These are phyloP conservation scores for Drepana falcataria DNA, from an alignment of 2,888 invertebrate genomes.

Conservation along the genomic window DNA sequence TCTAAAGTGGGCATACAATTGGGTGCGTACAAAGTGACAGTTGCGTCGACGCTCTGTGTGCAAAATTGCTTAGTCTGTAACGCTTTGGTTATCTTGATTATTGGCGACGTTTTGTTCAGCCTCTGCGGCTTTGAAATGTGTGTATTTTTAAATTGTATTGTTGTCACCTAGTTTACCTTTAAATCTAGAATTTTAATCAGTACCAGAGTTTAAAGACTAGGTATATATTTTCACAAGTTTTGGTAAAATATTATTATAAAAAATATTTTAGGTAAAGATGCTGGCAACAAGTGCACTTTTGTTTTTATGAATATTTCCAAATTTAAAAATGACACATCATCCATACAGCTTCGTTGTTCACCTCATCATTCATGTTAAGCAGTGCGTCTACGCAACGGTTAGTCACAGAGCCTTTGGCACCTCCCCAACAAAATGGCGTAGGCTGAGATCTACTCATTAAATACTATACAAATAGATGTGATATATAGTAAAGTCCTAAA, in stretches of 20 bases:
- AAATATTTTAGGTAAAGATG: too few relatives aligned
- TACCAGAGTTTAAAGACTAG: too few relatives aligned
- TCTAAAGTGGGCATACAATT: constrained; percentile 77
- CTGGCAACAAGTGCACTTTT: too few relatives aligned
- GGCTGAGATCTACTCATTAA: constrained; percentile 52
- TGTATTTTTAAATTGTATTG: constrained; percentile 3
- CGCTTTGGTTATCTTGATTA: constrained; percentile 24
- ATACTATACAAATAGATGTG: constrained; percentile 3
- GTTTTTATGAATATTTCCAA: too few relatives aligned
- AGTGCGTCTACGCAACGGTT: constrained; percentile 73
- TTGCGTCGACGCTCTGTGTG: constrained; percentile 73
- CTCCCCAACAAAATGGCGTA: constrained; percentile 56
- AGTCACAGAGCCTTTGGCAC: constrained; percentile 64
- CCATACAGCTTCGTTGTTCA: neutral
- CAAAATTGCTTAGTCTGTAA: constrained; percentile 27
- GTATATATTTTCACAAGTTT: too few relatives aligned
- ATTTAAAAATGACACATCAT: neutral
- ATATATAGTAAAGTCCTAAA: neutral
- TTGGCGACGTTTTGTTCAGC: constrained; percentile 22
- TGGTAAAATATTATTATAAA: too few relatives aligned
- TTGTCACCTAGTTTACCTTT: constrained; percentile 9
- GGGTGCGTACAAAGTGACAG: constrained; percentile 73
- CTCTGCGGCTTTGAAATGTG: constrained; percentile 24
- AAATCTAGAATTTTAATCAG: neutral
- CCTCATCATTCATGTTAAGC: constrained; percentile 22